Percentiles rank a stretch among this genome's conserved stretches.
These are phyloP conservation scores for Eulemur rubriventer DNA, from an alignment of 2,797 vertebrate genomes.

Conservation along the genomic window DNA sequence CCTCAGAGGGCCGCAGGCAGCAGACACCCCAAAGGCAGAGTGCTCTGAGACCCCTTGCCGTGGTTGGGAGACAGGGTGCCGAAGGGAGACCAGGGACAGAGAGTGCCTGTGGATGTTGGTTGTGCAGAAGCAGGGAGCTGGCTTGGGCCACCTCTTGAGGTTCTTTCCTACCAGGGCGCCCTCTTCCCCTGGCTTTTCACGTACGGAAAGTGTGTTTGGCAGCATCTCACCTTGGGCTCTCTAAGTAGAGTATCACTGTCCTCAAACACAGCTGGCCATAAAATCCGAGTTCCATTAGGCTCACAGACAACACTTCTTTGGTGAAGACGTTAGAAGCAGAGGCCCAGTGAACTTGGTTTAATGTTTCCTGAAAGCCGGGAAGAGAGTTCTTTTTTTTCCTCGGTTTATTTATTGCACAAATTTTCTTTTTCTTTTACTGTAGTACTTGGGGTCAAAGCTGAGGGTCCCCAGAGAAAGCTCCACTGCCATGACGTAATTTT, in stretches of 20 bases:
- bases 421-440: conserved; percentile 31
- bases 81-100: neutral
- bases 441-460: neutral
- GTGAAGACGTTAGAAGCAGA: conserved; percentile 32
- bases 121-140: neutral
- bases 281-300: neutral
- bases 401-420: conserved; percentile 38
- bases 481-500: neutral
- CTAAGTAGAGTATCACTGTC: neutral
- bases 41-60: neutral
- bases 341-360: neutral
- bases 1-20: neutral
- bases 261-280: conserved; percentile 30
- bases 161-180: neutral
- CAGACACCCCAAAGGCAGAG: neutral
- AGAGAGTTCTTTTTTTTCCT: neutral
- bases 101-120: rapidly evolving
- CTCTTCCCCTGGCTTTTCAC: neutral
- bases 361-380: conserved; percentile 3
- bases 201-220: neutral
- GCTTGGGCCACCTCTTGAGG: neutral
- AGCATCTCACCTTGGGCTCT: neutral
- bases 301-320: neutral
- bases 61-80: neutral
- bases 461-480: neutral